Evolutionary conservation across 2,797 vertebrate species (phyloP), one percentile per base, ranked within the genome.

Genomic region (Amphiprion clarkii): DNA sequence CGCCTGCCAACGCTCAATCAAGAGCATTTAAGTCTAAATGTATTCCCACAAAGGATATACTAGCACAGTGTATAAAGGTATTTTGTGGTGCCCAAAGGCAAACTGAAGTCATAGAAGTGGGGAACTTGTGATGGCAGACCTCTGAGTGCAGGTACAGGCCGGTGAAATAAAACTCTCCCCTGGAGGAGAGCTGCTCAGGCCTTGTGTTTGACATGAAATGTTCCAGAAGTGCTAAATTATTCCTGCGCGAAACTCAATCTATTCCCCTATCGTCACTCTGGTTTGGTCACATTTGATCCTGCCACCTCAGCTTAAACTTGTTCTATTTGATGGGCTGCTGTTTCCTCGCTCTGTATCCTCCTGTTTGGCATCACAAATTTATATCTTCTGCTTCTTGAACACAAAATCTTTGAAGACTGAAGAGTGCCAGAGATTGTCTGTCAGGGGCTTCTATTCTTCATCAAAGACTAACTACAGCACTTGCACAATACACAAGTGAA

Each of bases 211-310:
- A 91, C 74, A 19, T 90, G 88, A 94, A 93, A 89, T 64, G 87
- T 90, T 92, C 92, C 91, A 94, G 88, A 88, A 92, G 81, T 77
- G 90, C 89, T 83, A 71, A 91, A 91, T 87, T 87, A 90, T 92
- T 93, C 84, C 84, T 85, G 78, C 67, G 61, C 17, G 69, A 92
- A 94, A 93, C 87, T 53, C 57, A 84, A 92, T 79, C 86, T 67
- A 36, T 63, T 82, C 76, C 68, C 66, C 63, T 6, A 54, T 76
- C 62, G 39, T 73, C 70, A 57, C 73, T 13, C n/a, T 0, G 12
- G 46, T 72, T 67, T 23, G 36, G 69, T 81, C 69, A 16, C 33
- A 74, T 89, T 89, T 91, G 72, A 88, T 87, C 67, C 76, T 79
- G 65, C 83, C 80, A 77, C 78, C 39, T 77, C 67, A 61, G 71